phyloP scores from a whole-genome alignment of 2,113 vertebrate genomes.

The Physeter macrocephalus region DNA sequence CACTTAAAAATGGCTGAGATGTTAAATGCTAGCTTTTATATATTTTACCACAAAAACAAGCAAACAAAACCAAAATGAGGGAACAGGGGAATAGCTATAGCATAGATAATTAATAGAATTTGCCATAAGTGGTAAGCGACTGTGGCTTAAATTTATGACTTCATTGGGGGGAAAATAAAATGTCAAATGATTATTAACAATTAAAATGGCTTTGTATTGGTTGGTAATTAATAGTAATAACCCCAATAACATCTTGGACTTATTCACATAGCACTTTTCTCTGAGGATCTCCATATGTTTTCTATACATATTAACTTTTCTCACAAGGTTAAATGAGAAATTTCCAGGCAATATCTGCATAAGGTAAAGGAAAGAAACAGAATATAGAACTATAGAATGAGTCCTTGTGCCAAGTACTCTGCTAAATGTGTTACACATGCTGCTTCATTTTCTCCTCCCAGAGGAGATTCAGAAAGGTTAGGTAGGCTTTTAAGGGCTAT shows the following conservation, averaged over 20 bases:
- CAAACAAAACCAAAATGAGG: background rate
- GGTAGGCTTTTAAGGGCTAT: background rate
- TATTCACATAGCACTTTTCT: background rate
- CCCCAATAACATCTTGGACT: background rate
- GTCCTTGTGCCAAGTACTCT: background rate
- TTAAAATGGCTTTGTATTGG: background rate
- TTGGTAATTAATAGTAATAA: background rate
- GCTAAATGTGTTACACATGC: background rate
- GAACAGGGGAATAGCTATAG: background rate
- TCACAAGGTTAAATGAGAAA: background rate
- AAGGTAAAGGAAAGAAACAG: background rate
- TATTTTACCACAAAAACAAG: background rate
- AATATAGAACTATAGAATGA: background rate
- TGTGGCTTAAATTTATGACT: background rate
- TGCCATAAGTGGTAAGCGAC: background rate
- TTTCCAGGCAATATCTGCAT: background rate
- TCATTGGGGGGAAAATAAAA: background rate
- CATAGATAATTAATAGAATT: background rate
- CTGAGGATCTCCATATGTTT: background rate
- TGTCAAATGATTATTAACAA: background rate
- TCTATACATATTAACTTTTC: background rate
- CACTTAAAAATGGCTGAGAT: background rate
- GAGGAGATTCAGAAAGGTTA: conserved; percentile 52
- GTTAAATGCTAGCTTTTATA: background rate
- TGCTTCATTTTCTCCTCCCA: background rate